Conservation (phyloP, 2,888 invertebrate genomes). For the Patella caerulea region DNA sequence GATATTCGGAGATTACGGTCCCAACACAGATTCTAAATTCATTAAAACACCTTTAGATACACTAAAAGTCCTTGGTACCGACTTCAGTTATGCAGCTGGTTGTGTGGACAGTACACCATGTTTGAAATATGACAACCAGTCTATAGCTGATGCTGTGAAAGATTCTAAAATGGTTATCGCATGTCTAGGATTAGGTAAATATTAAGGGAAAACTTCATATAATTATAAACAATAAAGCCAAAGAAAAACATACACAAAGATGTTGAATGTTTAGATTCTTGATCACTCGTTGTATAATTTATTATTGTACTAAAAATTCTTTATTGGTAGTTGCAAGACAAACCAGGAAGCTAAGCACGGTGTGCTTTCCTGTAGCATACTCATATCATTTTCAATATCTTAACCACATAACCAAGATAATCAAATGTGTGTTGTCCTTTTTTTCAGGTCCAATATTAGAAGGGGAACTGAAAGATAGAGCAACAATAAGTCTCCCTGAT, state of each 20-base stretch:
- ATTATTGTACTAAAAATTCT: too few species aligned
- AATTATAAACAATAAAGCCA: too few species aligned
- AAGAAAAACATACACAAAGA: too few species aligned
- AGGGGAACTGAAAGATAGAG: slow-evolving; percentile 55
- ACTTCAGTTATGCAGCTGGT: slow-evolving; percentile 51
- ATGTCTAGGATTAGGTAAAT: slow-evolving; percentile 63
- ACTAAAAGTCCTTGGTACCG: slow-evolving; percentile 40
- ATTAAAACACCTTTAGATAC: slow-evolving; percentile 53
- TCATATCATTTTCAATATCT: too few species aligned
- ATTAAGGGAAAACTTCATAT: too few species aligned
- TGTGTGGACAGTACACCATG: slow-evolving; percentile 51
- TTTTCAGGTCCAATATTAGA: slow-evolving; percentile 54
- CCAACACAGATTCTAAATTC: slow-evolving; percentile 45
- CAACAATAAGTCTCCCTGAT: slow-evolving; percentile 54
- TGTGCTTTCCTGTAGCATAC: too few species aligned
- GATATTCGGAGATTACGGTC: slow-evolving; percentile 62
- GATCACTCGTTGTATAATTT: too few species aligned
- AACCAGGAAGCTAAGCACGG: too few species aligned
- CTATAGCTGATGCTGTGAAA: slow-evolving; percentile 45
- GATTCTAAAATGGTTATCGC: slow-evolving; percentile 55
- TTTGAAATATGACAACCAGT: slow-evolving; percentile 41
- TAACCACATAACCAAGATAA: too few species aligned
- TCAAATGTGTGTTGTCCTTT: neutral
- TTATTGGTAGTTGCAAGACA: too few species aligned
- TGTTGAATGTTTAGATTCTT: too few species aligned